Percentiles rank a stretch among this genome's conserved stretches.
These are phyloP conservation scores for Charadrius vociferus DNA, from an alignment of 2,113 vertebrate species.

Conservation along the genomic window DNA sequence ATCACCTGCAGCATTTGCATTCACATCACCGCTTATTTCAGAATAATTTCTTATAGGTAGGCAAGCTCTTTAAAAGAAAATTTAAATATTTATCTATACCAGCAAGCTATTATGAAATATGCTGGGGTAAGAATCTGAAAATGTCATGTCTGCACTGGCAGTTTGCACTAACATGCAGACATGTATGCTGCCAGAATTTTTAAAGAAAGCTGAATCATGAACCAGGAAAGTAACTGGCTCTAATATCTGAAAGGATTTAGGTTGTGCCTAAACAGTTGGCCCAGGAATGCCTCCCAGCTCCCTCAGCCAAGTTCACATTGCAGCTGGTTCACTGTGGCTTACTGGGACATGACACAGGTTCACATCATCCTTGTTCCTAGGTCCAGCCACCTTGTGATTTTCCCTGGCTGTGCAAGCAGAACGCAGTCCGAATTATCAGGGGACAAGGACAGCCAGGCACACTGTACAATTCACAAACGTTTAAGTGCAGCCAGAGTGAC, in stretches of 20 bases:
- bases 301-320: background rate
- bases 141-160: background rate
- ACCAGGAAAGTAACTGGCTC: background rate
- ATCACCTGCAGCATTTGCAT: background rate
- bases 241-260: background rate
- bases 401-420: background rate
- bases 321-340: background rate
- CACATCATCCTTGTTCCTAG: background rate
- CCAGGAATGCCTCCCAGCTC: background rate
- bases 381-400: background rate
- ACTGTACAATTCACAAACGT: background rate
- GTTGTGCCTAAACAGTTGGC: background rate
- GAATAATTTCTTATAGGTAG: background rate
- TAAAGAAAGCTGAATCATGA: slow-evolving; percentile 36
- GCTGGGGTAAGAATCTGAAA: background rate
- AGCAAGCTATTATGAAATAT: background rate
- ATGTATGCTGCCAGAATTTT: background rate
- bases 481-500: background rate
- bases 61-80: background rate
- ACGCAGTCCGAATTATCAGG: background rate
- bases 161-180: background rate
- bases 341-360: background rate
- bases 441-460: background rate
- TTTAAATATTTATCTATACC: background rate
- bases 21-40: background rate